Conservation (phyloP, 2,888 invertebrate species). For the Trachelus troglodyta region DNA sequence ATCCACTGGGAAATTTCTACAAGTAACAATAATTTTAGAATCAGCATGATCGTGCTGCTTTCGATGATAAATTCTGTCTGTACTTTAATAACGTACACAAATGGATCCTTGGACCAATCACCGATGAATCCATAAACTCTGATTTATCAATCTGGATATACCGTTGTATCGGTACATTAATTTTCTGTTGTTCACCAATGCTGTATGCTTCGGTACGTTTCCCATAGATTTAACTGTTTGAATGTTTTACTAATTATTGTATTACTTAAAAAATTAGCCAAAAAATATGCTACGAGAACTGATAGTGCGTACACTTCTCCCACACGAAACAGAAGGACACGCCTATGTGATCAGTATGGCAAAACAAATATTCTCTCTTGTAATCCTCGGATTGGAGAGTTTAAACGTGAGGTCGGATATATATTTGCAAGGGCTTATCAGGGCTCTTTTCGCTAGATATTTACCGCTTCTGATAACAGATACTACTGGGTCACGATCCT, state of each 20-base stretch:
- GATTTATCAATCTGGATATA: constrained; percentile 54
- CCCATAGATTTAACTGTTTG: background rate
- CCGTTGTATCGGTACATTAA: constrained; percentile 54
- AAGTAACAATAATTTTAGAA: background rate
- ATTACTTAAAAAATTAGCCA: constrained; percentile 52
- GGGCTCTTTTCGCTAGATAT: constrained; percentile 57
- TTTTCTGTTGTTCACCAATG: constrained; percentile 53
- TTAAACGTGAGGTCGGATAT: constrained; percentile 52
- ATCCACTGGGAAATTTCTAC: background rate
- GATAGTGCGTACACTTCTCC: constrained; percentile 50
- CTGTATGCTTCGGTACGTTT: constrained; percentile 52
- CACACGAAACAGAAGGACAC: constrained; percentile 45
- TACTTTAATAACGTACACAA: constrained; percentile 59
- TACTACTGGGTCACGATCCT: constrained; percentile 31
- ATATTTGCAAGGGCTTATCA: constrained; percentile 48
- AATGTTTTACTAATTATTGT: background rate
- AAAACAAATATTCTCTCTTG: constrained; percentile 57
- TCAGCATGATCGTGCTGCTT: constrained; percentile 16
- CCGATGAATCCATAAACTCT: constrained; percentile 52
- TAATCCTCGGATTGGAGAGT: constrained; percentile 56
- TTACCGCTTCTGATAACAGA: constrained; percentile 53
- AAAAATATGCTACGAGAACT: constrained; percentile 51
- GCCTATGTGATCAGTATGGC: constrained; percentile 43
- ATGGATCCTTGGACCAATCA: constrained; percentile 54
- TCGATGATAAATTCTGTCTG: constrained; percentile 45